These are phyloP conservation scores for Dasypus novemcinctus DNA, from an alignment of 2,113 vertebrate species.

Conservation along the genomic window DNA sequence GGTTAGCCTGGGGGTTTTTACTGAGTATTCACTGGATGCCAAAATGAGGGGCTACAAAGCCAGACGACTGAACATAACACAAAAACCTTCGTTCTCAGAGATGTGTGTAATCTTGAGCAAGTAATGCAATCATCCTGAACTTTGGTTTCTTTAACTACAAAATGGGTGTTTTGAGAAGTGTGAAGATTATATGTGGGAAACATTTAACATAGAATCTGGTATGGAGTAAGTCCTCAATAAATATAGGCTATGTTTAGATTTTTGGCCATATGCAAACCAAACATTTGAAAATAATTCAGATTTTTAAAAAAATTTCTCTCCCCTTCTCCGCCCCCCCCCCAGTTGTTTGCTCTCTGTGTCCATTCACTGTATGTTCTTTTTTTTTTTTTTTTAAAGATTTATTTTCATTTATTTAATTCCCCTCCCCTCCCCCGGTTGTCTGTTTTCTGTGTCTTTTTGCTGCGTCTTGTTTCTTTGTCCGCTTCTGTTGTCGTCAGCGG, in stretches of 20 bases:
- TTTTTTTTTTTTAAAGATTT: too few relatives aligned
- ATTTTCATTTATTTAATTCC: too few relatives aligned
- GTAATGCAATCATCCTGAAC: background rate
- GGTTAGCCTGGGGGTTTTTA: background rate
- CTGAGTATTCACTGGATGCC: background rate
- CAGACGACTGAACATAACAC: constrained; percentile 33
- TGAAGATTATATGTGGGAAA: background rate
- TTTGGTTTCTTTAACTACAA: background rate
- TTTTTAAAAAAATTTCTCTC: too few relatives aligned
- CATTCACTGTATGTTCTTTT: too few relatives aligned
- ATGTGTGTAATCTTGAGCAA: background rate
- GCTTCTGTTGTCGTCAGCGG: too few relatives aligned
- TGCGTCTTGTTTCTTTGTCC: too few relatives aligned
- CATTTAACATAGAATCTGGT: constrained; percentile 31
- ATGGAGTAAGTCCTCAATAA: background rate
- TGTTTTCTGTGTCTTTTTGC: too few relatives aligned
- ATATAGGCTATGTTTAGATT: background rate
- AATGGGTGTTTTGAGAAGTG: background rate
- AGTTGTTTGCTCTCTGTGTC: too few relatives aligned
- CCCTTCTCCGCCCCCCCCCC: too few relatives aligned
- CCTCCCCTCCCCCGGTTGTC: too few relatives aligned
- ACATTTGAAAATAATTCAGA: constrained; percentile 8
- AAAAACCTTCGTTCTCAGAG: background rate
- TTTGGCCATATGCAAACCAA: background rate
- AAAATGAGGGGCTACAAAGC: background rate